Evolutionary conservation across 1,140 invertebrate species (phyloP).

Genomic region (Aphelenchoides avenae): DNA sequence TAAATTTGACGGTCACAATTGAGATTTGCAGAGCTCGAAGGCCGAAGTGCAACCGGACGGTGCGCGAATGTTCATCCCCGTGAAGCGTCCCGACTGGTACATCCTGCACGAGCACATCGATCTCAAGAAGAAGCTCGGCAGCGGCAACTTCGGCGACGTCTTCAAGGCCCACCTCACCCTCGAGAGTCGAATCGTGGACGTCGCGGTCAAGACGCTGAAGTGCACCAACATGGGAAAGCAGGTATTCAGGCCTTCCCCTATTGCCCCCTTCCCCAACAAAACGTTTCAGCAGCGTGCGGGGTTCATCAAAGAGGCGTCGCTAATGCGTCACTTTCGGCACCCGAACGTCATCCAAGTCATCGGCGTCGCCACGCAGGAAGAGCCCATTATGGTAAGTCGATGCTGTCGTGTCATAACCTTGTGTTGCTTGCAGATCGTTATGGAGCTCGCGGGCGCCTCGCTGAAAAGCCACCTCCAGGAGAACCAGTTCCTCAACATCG

Average conservation of each 20-base stretch:
- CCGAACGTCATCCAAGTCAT: slow-evolving; percentile 61
- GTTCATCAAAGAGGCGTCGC: slow-evolving; percentile 42
- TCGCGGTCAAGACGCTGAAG: neutral
- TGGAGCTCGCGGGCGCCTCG: slow-evolving; percentile 38
- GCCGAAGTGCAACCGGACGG: too few species aligned
- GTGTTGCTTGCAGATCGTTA: too few species aligned
- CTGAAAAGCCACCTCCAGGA: slow-evolving; percentile 26
- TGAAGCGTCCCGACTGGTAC: slow-evolving; percentile 43
- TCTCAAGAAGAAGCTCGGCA: slow-evolving; percentile 44
- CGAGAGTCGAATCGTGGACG: neutral
- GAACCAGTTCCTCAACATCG: too few species aligned
- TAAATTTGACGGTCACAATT: too few species aligned
- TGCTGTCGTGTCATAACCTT: too few species aligned
- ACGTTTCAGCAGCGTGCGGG: slow-evolving; percentile 37
- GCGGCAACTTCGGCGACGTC: slow-evolving; percentile 49
- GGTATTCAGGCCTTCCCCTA: too few species aligned
- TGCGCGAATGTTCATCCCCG: slow-evolving; percentile 7
- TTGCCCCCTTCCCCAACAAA: slow-evolving; percentile 42
- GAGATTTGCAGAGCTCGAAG: too few species aligned
- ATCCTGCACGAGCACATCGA: slow-evolving; percentile 46
- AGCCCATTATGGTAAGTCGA: slow-evolving; percentile 40
- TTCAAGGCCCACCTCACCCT: too few species aligned
- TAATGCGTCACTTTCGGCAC: slow-evolving; percentile 48
- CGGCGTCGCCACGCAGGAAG: slow-evolving; percentile 62
- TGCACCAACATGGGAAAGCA: too few species aligned